Evolutionary conservation across 2,888 invertebrate species (phyloP).

Genomic region (Rhaphigaster nebulosa): DNA sequence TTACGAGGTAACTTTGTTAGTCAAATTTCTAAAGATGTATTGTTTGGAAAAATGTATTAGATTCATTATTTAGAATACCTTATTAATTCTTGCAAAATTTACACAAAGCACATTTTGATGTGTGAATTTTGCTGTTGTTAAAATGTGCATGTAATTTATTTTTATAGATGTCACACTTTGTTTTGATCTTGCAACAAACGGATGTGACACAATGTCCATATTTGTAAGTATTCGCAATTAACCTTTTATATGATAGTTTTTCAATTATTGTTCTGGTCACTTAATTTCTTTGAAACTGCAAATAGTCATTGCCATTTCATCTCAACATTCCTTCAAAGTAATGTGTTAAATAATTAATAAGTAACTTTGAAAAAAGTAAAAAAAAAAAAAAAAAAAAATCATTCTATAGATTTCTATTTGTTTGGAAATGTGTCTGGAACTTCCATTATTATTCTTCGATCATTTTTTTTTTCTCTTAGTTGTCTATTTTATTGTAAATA

Average conservation of each 20-base stretch:
- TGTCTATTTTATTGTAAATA: not conserved
- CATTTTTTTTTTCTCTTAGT: not conserved
- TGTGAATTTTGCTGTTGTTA: not conserved
- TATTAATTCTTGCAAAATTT: not conserved
- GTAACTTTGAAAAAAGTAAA: not conserved
- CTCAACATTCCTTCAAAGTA: not conserved
- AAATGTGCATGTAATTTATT: not conserved
- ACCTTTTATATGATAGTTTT: not conserved
- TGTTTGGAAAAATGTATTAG: not conserved
- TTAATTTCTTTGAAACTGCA: not conserved
- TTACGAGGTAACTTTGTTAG: not conserved
- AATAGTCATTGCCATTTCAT: not conserved
- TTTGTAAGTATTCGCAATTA: not conserved
- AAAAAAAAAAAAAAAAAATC: not conserved
- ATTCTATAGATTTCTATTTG: not conserved
- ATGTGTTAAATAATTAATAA: not conserved
- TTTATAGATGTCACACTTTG: conserved; percentile 1
- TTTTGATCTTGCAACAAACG: not conserved
- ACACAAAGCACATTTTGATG: not conserved
- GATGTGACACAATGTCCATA: not conserved
- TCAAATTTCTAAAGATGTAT: not conserved
- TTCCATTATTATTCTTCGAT: conserved; percentile 10
- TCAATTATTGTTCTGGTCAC: not conserved
- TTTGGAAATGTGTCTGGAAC: not conserved
- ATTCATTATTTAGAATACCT: not conserved